Conservation (phyloP, 1,140 invertebrate genomes). For the Idris sp. region DNA sequence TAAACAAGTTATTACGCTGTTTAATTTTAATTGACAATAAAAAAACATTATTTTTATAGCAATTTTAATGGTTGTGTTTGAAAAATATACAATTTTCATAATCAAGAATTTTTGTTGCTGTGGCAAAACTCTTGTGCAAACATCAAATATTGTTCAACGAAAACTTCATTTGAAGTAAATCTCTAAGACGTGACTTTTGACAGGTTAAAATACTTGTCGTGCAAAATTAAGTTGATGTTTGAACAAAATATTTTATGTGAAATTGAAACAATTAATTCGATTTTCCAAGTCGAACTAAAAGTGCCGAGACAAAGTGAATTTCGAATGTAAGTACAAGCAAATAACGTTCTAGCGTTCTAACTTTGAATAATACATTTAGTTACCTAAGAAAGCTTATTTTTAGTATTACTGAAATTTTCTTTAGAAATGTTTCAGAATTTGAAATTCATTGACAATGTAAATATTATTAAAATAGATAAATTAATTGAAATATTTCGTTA, state of each 20-base stretch:
- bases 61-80: constrained; percentile 1
- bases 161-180: constrained; percentile 43
- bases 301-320: constrained; percentile 33
- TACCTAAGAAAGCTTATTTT: constrained; percentile 2
- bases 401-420: background rate
- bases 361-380: constrained; percentile 14
- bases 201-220: constrained; percentile 38
- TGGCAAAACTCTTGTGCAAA: constrained; percentile 24
- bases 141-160: constrained; percentile 27
- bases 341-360: constrained; percentile 8
- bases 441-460: background rate
- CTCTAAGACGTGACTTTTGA: constrained; percentile 41
- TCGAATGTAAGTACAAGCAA: constrained; percentile 32
- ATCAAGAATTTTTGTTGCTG: constrained; percentile 30
- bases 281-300: constrained; percentile 32
- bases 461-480: no score
- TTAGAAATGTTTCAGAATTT: background rate
- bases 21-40: no score
- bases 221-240: constrained; percentile 39
- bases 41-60: background rate
- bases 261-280: constrained; percentile 54
- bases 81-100: constrained; percentile 25
- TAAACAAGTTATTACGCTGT: constrained; percentile 9
- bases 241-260: constrained; percentile 40
- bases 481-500: no score